A percentile compares a stretch with the other conserved stretches of the same genome.
Evolutionary conservation across 2,113 vertebrate genomes (phyloP).

Genomic region (Dissostichus mawsoni): DNA sequence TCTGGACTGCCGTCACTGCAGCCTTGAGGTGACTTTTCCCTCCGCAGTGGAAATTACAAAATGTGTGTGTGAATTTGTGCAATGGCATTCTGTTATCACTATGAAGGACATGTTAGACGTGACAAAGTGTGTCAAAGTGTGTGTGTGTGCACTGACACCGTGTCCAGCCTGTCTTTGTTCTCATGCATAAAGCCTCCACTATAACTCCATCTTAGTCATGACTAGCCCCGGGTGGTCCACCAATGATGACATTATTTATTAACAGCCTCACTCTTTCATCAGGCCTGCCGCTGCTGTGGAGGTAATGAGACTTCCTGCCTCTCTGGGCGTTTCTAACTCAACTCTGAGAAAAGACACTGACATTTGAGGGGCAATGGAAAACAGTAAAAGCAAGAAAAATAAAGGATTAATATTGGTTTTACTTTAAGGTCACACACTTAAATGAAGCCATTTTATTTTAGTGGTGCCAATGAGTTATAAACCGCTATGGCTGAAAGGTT

Average conservation of each 20-base stretch:
- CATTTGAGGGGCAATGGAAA: not conserved
- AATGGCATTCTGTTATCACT: constrained; percentile 15
- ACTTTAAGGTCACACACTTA: not conserved
- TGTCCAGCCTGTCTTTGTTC: constrained; percentile 47
- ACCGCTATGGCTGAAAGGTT: not conserved
- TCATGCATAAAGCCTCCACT: constrained; percentile 65
- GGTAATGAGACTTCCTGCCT: constrained; percentile 42
- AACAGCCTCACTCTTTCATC: constrained; percentile 54
- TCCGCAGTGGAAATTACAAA: constrained; percentile 32
- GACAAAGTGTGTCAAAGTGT: not conserved
- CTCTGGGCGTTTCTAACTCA: not conserved
- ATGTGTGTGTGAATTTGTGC: not conserved
- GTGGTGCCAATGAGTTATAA: not conserved
- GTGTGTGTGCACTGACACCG: not conserved
- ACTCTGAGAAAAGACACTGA: not conserved
- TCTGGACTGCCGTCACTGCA: constrained; percentile 33
- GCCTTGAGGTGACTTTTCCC: constrained; percentile 22
- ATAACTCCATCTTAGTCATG: constrained; percentile 50
- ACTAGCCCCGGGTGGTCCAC: constrained; percentile 57
- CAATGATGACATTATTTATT: constrained; percentile 72
- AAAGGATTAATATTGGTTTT: not conserved
- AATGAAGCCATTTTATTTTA: not conserved
- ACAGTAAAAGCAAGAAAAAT: not conserved
- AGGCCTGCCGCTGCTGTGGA: constrained; percentile 29
- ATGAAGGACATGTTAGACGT: not conserved